A percentile compares a stretch with the other conserved stretches of the same genome.
These are phyloP conservation scores for Ophiothrix spiculata DNA, from an alignment of 35 echinoderm and acorn worm genomes.

Conservation along the genomic window DNA sequence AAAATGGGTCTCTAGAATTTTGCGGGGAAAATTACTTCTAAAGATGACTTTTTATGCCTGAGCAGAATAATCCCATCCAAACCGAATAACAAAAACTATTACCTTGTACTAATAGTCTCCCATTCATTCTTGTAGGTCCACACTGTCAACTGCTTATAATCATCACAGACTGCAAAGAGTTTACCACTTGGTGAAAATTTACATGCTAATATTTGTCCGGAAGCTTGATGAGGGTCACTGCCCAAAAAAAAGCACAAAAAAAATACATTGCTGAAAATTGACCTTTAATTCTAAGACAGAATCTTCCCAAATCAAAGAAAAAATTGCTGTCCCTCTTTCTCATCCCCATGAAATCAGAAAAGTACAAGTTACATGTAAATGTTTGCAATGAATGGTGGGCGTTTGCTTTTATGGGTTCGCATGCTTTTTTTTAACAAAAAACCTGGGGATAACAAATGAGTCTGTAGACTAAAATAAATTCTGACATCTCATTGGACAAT, in stretches of 20 bases:
- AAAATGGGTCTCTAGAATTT: no score
- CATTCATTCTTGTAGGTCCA: not conserved
- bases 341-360: not conserved
- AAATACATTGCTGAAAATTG: not conserved
- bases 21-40: no score
- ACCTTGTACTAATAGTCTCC: not conserved
- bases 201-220: constrained; percentile 33
- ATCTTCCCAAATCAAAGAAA: no score
- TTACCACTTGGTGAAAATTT: constrained; percentile 39
- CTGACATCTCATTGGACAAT: no score
- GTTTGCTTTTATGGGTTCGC: not conserved
- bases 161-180: constrained; percentile 49
- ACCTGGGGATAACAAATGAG: no score
- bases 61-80: no score
- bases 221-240: constrained; percentile 4
- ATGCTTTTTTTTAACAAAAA: not conserved
- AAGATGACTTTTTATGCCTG: no score
- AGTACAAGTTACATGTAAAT: not conserved
- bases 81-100: no score
- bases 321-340: no score
- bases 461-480: no score
- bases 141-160: constrained; percentile 32
- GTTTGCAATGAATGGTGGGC: not conserved
- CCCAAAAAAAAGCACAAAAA: not conserved
- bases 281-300: no score